Conservation (phyloP, 2,888 invertebrate species). For the Neoaliturus tenellus region DNA sequence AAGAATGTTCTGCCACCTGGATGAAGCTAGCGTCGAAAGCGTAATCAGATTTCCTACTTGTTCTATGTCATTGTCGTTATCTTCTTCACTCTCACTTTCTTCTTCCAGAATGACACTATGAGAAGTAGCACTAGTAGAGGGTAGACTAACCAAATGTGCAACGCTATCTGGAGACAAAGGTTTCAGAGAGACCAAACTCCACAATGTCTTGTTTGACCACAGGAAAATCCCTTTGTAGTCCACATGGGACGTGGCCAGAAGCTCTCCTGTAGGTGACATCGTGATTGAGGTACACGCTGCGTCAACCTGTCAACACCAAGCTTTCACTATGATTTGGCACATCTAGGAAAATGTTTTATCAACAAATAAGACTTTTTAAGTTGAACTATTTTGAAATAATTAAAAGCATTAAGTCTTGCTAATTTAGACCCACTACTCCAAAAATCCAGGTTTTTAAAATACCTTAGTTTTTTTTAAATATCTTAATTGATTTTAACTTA, state of each 20-base stretch:
- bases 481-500: too few relatives aligned
- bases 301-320: conserved; percentile 76
- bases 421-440: too few relatives aligned
- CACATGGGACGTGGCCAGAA: conserved; percentile 92
- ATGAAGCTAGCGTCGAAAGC: conserved; percentile 88
- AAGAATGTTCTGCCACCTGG: conserved; percentile 94
- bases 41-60: conserved; percentile 85
- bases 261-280: conserved; percentile 95
- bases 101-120: conserved; percentile 62
- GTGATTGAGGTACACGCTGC: conserved; percentile 89
- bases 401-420: too few relatives aligned
- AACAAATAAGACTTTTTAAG: too few relatives aligned
- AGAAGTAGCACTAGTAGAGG: conserved; percentile 75
- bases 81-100: conserved; percentile 17
- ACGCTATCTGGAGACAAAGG: conserved; percentile 75
- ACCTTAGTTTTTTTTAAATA: too few relatives aligned
- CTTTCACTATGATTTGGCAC: too few relatives aligned
- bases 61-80: conserved; percentile 69
- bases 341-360: too few relatives aligned
- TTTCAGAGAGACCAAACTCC: conserved; percentile 86
- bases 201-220: conserved; percentile 95
- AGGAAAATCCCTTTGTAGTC: conserved; percentile 93
- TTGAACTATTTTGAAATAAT: too few relatives aligned
- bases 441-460: too few relatives aligned
- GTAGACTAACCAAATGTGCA: conserved; percentile 74